These are phyloP conservation scores for Rhopalosiphum maidis DNA, from an alignment of 1,140 invertebrate species.

Conservation along the genomic window DNA sequence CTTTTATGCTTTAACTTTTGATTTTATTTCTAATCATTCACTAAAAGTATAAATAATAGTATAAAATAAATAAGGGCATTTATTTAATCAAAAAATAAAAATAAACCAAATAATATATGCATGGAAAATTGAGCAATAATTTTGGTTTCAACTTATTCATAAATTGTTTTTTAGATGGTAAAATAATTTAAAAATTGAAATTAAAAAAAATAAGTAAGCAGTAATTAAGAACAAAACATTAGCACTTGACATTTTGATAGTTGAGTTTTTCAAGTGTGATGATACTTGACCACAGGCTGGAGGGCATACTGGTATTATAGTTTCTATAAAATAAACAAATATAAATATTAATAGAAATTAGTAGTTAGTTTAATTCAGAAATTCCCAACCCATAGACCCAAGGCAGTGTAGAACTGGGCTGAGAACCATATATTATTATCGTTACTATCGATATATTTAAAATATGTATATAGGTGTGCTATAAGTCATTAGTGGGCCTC, in stretches of 20 bases:
- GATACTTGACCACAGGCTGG: constrained; percentile 81
- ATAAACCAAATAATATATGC: not conserved
- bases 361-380: no score
- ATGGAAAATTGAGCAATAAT: not conserved
- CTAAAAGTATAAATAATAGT: no score
- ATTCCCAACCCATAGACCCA: no score
- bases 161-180: not conserved
- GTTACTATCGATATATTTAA: no score
- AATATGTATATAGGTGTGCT: no score
- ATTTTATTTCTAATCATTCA: no score
- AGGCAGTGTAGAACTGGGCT: no score
- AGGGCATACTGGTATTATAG: constrained; percentile 88
- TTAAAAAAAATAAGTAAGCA: not conserved
- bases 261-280: not conserved
- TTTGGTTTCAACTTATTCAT: not conserved
- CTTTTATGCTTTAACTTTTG: no score
- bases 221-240: not conserved
- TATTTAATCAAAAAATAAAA: not conserved
- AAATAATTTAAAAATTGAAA: not conserved
- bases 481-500: no score
- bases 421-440: no score
- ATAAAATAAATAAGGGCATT: no score
- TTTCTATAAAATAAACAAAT: constrained; percentile 69
- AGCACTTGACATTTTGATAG: not conserved
- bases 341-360: not conserved